Evolutionary conservation across 2,797 vertebrate species (phyloP).

Genomic region (Crypturellus tataupa): DNA sequence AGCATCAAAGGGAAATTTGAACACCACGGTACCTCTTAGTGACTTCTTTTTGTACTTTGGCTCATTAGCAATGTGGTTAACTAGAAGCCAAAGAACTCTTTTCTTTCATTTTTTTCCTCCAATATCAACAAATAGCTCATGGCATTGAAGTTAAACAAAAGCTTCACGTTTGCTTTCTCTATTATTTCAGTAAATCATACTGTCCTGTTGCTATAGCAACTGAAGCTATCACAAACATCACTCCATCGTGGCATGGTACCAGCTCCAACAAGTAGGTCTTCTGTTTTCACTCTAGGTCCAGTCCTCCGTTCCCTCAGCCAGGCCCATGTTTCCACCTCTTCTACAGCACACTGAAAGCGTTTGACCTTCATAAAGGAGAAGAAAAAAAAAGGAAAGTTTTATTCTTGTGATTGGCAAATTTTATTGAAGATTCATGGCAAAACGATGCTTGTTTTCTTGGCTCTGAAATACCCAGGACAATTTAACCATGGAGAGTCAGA

Average conservation of each 20-base stretch:
- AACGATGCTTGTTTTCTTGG: neutral
- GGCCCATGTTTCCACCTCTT: neutral
- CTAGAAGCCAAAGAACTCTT: neutral
- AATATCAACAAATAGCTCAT: neutral
- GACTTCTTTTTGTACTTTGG: neutral
- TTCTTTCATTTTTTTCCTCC: neutral
- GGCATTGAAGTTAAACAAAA: constrained; percentile 35
- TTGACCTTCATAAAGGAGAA: neutral
- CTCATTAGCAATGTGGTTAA: neutral
- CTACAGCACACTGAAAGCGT: neutral
- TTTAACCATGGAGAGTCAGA: neutral
- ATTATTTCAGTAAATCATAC: constrained; percentile 22
- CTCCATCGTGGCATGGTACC: neutral
- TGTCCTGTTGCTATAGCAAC: neutral
- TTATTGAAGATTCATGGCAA: neutral
- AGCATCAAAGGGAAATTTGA: neutral
- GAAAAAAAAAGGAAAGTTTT: neutral
- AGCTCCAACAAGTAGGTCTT: neutral
- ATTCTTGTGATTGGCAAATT: neutral
- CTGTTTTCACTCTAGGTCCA: neutral
- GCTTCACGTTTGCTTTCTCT: constrained; percentile 7
- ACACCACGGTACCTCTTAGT: neutral
- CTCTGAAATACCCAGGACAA: neutral
- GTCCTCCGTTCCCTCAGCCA: neutral
- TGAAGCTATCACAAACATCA: constrained; percentile 18